Percentiles rank a stretch among this genome's conserved stretches.
These are phyloP conservation scores for Thereva unica DNA, from an alignment of 2,888 invertebrate genomes.

Conservation along the genomic window DNA sequence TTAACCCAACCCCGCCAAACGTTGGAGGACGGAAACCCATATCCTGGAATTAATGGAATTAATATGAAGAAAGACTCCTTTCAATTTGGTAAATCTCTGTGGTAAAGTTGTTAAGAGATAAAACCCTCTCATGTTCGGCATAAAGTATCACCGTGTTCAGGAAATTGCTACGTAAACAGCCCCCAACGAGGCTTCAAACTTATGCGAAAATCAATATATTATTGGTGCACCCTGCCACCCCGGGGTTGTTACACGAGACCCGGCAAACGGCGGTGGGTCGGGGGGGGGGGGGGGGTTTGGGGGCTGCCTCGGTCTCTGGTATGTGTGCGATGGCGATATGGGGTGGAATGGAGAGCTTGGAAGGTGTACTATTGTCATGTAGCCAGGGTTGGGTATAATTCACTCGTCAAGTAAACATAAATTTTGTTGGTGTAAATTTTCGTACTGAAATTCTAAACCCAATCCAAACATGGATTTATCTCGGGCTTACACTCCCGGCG, in stretches of 20 bases:
- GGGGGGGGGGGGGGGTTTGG: too few species aligned
- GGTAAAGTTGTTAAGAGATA: slow-evolving; percentile 20
- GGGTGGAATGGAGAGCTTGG: slow-evolving; percentile 1
- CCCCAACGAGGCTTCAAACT: slow-evolving; percentile 9
- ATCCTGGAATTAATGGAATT: slow-evolving; percentile 4
- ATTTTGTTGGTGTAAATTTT: slow-evolving; percentile 30
- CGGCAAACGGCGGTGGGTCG: too few species aligned
- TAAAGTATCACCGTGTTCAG: slow-evolving; percentile 15
- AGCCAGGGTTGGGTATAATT: slow-evolving; percentile 19
- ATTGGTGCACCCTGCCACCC: slow-evolving; percentile 17
- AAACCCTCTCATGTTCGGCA: slow-evolving; percentile 16
- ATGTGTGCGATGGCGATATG: too few species aligned
- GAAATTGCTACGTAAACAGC: slow-evolving; percentile 24
- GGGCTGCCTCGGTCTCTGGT: too few species aligned
- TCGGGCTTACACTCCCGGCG: slow-evolving; percentile 45
- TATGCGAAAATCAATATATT: slow-evolving; percentile 29
- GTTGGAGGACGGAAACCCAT: not conserved
- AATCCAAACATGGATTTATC: slow-evolving; percentile 46
- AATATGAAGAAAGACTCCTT: slow-evolving; percentile 8
- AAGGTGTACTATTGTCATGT: slow-evolving; percentile 23
- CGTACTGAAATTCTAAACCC: slow-evolving; percentile 22
- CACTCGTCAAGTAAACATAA: slow-evolving; percentile 34
- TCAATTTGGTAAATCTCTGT: slow-evolving; percentile 7
- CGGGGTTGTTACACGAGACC: too few species aligned
- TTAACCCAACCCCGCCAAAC: too few species aligned